Conservation (phyloP, 2,888 invertebrate species). For the Mythimna impura region DNA sequence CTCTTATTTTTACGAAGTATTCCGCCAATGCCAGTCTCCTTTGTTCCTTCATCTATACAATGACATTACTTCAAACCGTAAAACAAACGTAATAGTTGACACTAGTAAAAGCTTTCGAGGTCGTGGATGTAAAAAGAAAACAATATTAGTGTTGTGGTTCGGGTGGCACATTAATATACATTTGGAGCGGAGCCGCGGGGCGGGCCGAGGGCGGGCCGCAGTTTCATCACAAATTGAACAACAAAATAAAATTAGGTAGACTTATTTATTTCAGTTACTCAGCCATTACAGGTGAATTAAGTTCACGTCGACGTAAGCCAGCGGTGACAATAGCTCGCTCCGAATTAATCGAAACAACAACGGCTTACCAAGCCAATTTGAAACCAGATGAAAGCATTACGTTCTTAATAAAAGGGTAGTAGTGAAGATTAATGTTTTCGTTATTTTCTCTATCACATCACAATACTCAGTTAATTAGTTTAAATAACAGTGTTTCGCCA, state of each 20-base stretch:
- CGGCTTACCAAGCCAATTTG: conserved; percentile 60
- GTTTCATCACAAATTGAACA: conserved; percentile 84
- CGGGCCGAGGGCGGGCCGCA: conserved; percentile 71
- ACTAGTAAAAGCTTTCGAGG: conserved; percentile 85
- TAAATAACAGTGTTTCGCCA: conserved; percentile 88
- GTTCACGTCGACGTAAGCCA: conserved; percentile 45
- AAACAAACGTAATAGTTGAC: conserved; percentile 85
- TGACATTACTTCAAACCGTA: conserved; percentile 81
- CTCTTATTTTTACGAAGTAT: conserved; percentile 68
- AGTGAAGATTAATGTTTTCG: conserved; percentile 79
- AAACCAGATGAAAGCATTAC: conserved; percentile 70
- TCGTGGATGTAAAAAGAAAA: conserved; percentile 85
- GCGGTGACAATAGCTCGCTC: conserved; percentile 49
- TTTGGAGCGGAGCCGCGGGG: conserved; percentile 76
- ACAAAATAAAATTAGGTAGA: conserved; percentile 83
- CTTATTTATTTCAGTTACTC: conserved; percentile 68
- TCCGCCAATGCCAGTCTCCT: conserved; percentile 63
- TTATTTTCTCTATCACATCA: conserved; percentile 83
- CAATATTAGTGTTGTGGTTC: conserved; percentile 85
- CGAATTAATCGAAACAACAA: conserved; percentile 54
- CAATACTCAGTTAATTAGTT: conserved; percentile 88
- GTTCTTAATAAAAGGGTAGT: conserved; percentile 68
- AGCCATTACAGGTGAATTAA: conserved; percentile 64
- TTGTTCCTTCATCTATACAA: conserved; percentile 73
- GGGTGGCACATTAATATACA: conserved; percentile 88